Percentiles rank a stretch among this genome's conserved stretches.
phyloP scores from a whole-genome alignment of 1,140 invertebrate species.

The Zaprionus tsacasi region DNA sequence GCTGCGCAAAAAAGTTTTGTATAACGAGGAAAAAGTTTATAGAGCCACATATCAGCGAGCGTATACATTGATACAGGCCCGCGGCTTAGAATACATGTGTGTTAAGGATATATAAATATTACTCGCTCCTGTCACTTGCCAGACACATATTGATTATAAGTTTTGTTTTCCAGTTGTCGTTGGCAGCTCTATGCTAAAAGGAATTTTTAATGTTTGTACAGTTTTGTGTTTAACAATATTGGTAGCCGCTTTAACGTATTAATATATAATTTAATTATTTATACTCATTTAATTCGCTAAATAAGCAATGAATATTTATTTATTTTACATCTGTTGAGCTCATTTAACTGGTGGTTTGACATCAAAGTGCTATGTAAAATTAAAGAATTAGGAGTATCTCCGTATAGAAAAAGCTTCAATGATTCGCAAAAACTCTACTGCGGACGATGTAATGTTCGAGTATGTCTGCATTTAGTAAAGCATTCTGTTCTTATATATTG shows the following conservation, averaged over 20 bases:
- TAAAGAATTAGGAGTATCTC: not conserved
- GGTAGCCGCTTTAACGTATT: too few relatives aligned
- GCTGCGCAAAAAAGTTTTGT: conserved; percentile 56
- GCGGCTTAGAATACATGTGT: not conserved
- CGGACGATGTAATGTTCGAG: not conserved
- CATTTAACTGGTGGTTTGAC: too few relatives aligned
- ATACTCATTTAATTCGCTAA: too few relatives aligned
- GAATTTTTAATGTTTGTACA: too few relatives aligned
- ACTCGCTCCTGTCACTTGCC: not conserved
- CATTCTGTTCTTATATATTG: conserved; percentile 36
- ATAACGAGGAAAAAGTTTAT: conserved; percentile 52
- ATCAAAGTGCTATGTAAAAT: too few relatives aligned
- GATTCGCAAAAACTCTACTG: not conserved
- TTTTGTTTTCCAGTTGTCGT: not conserved
- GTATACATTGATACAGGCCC: conserved; percentile 42
- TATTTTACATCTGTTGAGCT: too few relatives aligned
- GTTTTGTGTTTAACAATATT: too few relatives aligned
- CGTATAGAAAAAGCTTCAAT: not conserved
- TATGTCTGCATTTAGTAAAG: not conserved
- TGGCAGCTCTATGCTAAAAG: not conserved
- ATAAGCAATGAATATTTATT: too few relatives aligned
- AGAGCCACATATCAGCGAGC: conserved; percentile 23
- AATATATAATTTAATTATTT: too few relatives aligned
- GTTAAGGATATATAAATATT: not conserved
- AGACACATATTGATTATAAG: not conserved